Percentiles rank a stretch among this genome's conserved stretches.
Conservation (phyloP, 2,113 vertebrate species). For the Platycercus adscitus region DNA sequence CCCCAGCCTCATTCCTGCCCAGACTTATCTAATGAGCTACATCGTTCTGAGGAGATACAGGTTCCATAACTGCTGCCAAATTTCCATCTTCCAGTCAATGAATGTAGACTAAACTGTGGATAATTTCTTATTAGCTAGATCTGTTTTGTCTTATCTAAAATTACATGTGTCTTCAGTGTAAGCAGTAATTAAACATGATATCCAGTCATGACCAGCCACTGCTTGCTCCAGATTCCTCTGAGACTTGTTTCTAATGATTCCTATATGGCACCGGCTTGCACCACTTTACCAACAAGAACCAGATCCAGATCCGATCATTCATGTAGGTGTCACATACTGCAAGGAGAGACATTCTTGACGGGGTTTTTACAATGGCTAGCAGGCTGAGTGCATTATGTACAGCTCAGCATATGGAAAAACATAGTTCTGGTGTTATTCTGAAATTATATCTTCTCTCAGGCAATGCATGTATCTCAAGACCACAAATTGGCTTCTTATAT, state of each 20-base stretch:
- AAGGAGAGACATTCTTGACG: background rate
- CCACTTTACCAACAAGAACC: background rate
- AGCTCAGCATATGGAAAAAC: background rate
- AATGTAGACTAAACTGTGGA: background rate
- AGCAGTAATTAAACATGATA: background rate
- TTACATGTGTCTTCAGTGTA: background rate
- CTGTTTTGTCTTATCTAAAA: background rate
- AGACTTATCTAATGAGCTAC: background rate
- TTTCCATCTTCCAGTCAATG: background rate
- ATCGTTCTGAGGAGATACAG: background rate
- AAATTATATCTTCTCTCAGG: background rate
- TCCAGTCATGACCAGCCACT: background rate
- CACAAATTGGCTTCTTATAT: background rate
- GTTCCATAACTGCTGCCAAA: background rate
- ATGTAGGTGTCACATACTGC: accelerated
- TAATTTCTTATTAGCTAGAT: background rate
- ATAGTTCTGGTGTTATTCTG: background rate
- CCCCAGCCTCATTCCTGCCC: background rate
- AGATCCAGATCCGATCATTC: background rate
- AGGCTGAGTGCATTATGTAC: background rate
- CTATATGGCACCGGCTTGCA: background rate
- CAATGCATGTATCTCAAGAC: background rate
- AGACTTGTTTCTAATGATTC: background rate
- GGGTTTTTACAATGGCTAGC: background rate
- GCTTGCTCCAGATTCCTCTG: background rate